Conservation (phyloP, 2,888 invertebrate species). For the Hymenopus coronatus region DNA sequence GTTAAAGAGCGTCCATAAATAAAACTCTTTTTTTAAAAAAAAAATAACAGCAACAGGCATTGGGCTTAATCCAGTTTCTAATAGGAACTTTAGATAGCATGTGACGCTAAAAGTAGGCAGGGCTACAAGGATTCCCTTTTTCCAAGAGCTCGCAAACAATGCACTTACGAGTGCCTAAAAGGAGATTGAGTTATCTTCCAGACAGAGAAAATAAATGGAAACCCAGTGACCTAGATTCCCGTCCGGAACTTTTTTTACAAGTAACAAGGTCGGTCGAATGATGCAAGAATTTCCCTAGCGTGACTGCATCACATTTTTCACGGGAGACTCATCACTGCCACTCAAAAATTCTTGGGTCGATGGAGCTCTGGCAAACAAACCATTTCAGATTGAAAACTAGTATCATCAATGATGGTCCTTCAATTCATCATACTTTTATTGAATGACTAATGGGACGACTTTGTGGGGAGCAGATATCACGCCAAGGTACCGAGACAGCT, state of each 20-base stretch:
- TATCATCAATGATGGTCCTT: not conserved
- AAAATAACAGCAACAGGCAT: no score
- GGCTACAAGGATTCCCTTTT: not conserved
- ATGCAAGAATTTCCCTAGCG: not conserved
- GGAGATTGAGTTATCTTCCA: not conserved
- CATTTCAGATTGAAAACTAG: not conserved
- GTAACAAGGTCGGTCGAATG: not conserved
- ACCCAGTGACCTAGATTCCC: not conserved
- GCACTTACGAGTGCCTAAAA: not conserved
- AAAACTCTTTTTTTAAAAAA: no score
- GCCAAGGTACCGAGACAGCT: not conserved
- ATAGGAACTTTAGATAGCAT: no score
- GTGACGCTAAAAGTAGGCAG: not conserved
- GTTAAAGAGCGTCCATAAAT: no score
- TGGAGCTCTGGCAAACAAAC: not conserved
- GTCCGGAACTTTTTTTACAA: not conserved
- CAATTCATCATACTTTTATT: not conserved
- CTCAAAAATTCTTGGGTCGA: not conserved
- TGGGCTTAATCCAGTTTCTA: no score
- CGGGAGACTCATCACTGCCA: not conserved
- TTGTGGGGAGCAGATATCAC: not conserved
- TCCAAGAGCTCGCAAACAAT: not conserved
- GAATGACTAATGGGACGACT: not conserved
- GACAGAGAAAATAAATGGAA: not conserved
- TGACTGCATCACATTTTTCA: constrained; percentile 8